Percentiles rank a stretch among this genome's conserved stretches.
phyloP scores from a whole-genome alignment of 2,797 vertebrate genomes.

The Pteropus rufus region DNA sequence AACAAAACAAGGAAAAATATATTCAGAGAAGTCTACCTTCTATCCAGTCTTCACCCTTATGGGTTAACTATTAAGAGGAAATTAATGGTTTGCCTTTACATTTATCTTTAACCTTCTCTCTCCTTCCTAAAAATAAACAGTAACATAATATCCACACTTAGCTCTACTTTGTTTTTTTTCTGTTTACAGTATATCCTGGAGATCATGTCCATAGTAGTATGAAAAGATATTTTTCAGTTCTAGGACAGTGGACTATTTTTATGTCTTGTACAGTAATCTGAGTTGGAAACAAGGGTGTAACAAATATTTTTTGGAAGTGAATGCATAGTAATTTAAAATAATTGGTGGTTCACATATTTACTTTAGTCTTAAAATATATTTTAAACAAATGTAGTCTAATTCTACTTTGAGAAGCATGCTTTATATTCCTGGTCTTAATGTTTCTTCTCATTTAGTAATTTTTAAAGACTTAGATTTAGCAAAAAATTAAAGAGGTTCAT shows the following conservation, averaged over 20 bases:
- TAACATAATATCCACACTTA: not conserved
- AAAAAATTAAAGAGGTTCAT: slow-evolving; percentile 16
- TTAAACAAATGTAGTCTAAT: not conserved
- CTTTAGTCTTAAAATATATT: slow-evolving; percentile 32
- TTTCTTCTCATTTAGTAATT: slow-evolving; percentile 11
- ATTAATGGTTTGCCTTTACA: not conserved
- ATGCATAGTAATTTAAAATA: slow-evolving; percentile 14
- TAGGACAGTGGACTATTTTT: slow-evolving; percentile 10
- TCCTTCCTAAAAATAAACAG: not conserved
- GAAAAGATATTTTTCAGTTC: slow-evolving; percentile 29
- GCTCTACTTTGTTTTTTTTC: not conserved
- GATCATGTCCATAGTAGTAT: not conserved
- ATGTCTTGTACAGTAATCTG: not conserved
- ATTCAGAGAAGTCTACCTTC: not conserved
- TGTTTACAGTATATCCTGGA: not conserved
- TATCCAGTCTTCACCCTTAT: not conserved
- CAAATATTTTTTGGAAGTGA: not conserved
- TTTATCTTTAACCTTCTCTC: not conserved
- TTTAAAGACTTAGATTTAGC: slow-evolving; percentile 30
- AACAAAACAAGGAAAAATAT: not conserved
- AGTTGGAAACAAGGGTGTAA: not conserved
- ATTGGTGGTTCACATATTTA: not conserved
- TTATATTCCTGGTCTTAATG: not conserved
- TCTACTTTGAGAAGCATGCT: slow-evolving; percentile 10
- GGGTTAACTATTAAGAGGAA: slow-evolving; percentile 15